Conservation (phyloP, 2,888 invertebrate genomes). For the Drosophila quinaria region DNA sequence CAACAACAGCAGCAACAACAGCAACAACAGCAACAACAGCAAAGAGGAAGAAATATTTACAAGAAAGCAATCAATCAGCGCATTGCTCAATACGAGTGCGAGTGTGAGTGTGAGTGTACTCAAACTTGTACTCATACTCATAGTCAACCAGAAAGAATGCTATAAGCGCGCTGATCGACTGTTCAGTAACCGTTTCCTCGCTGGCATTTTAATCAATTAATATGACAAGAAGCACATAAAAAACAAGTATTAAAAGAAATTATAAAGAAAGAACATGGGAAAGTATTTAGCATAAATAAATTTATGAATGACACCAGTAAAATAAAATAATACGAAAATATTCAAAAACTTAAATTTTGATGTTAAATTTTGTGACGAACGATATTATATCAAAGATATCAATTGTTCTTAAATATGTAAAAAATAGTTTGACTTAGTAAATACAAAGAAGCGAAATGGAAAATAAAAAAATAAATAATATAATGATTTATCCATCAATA, state of each 20-base stretch:
- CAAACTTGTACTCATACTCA: conserved; percentile 21
- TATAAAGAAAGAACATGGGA: background rate
- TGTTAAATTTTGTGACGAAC: no score
- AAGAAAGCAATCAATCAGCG: conserved; percentile 80
- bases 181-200: background rate
- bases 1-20: conserved; percentile 38
- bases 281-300: background rate
- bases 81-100: conserved; percentile 63
- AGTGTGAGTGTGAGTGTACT: background rate
- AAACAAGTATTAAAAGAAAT: background rate
- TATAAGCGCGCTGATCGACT: background rate
- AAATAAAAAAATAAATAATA: no score
- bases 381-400: no score
- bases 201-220: background rate
- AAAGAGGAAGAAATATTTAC: conserved; percentile 57
- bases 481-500: no score
- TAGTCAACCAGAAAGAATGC: background rate
- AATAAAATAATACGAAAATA: no score
- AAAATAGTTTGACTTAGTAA: no score
- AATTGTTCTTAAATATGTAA: no score
- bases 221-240: background rate
- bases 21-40: conserved; percentile 25
- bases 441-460: no score
- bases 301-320: background rate
- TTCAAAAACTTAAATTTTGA: no score